Conservation (phyloP, 1,140 invertebrate species). For the Formica selysi region DNA sequence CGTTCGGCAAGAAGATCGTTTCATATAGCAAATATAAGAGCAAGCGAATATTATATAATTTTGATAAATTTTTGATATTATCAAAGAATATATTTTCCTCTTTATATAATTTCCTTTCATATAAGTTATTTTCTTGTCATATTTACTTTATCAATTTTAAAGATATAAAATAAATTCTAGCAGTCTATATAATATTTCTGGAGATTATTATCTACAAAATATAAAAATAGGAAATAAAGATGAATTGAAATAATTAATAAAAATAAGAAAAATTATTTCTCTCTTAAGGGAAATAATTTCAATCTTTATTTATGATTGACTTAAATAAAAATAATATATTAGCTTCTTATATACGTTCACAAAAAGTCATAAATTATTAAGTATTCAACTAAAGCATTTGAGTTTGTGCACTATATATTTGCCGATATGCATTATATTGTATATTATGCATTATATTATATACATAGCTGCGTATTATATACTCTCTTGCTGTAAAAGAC, state of each 20-base stretch:
- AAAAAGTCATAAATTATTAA: neutral
- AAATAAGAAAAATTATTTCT: neutral
- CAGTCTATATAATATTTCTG: neutral
- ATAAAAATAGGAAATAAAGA: neutral
- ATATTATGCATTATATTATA: neutral
- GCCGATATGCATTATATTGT: too few species aligned
- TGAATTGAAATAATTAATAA: neutral
- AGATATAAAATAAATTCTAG: neutral
- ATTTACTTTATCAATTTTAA: neutral
- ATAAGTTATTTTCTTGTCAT: neutral
- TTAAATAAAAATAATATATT: neutral
- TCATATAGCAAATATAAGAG: conserved; percentile 29
- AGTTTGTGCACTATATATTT: too few species aligned
- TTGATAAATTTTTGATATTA: neutral
- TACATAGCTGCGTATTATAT: neutral
- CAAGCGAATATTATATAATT: neutral
- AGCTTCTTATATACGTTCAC: neutral
- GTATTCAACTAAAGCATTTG: too few species aligned
- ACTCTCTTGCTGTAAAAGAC: neutral
- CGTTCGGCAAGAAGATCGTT: conserved; percentile 6
- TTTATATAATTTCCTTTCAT: neutral
- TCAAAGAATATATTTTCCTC: neutral
- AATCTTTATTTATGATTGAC: neutral
- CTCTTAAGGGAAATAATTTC: neutral
- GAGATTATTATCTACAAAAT: neutral